phyloP scores from a whole-genome alignment of 2,888 invertebrate genomes.

The Gymnocheta viridis region DNA sequence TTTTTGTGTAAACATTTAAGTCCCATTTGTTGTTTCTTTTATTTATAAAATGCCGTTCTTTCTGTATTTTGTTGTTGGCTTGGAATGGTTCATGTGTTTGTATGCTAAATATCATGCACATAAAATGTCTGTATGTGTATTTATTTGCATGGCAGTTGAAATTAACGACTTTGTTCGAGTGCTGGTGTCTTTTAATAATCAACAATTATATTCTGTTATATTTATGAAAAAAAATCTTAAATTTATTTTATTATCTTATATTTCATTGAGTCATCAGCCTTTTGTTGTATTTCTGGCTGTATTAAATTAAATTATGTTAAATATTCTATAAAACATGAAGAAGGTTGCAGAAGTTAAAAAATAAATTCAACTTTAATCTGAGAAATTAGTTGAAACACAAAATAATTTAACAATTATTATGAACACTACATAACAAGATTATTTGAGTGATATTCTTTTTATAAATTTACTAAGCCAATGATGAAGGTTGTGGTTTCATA shows the following conservation, averaged over 20 bases:
- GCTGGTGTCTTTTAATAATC: not conserved
- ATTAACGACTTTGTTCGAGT: not conserved
- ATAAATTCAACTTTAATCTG: too few species aligned
- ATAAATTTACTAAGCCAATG: too few species aligned
- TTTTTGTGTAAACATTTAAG: conserved; percentile 6
- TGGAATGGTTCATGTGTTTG: not conserved
- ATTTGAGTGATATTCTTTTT: too few species aligned
- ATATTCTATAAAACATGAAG: too few species aligned
- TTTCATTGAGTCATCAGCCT: conserved; percentile 40
- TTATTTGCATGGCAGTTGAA: not conserved
- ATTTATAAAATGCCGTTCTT: conserved; percentile 24
- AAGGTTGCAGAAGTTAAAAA: too few species aligned
- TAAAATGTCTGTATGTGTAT: not conserved
- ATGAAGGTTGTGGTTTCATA: too few species aligned
- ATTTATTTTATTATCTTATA: conserved; percentile 40
- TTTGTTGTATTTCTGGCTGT: not conserved
- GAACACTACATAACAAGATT: too few species aligned
- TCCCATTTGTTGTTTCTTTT: conserved; percentile 4
- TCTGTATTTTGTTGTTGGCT: not conserved
- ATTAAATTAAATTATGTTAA: too few species aligned
- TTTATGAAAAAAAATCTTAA: conserved; percentile 19
- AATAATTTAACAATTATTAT: too few species aligned
- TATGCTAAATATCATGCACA: not conserved
- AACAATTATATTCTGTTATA: conserved; percentile 2
- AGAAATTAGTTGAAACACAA: too few species aligned